Evolutionary conservation across 2,113 vertebrate species (phyloP), one percentile per base, ranked within the genome.

Genomic region (Neofelis nebulosa): DNA sequence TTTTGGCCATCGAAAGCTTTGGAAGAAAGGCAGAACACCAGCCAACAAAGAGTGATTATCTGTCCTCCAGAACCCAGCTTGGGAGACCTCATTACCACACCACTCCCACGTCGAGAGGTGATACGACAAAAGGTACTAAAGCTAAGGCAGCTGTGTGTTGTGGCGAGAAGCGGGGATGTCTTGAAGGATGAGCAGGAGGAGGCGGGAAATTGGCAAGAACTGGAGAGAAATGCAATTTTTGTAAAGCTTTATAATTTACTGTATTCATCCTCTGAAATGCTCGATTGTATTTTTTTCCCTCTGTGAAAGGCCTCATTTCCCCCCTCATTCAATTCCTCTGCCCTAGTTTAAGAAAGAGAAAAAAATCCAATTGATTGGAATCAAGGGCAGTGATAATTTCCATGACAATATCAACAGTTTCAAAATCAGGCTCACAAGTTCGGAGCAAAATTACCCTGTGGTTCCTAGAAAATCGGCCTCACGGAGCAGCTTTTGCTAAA

Each of bases 391-490:
- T 0, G 4, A 78, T 63, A 48, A 68, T 31, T 38, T 89, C 68
- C 76, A 84, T 50, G 57, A 96, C 91, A 97, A 91, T 97, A 97
- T 91, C 23, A 65, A 90, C 33, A 81, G 8, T 91, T 98, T 98
- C 92, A 55, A 81, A 97, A 11, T 89, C 61, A 79, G 83, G 10
- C 38, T 41, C 19, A 19, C 81, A 31, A 48, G 27, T 85, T 95
- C 48, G 33, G 71, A 93, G 90, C 0, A 27, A 69, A 97, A 92
- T 79, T 86, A 87, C 23, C 31, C 66, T 0, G 0, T 0, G 90
- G 68, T 23, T 89, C 33, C 63, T 48, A 21, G 65, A 94, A 89
- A 96, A 97, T 52, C 0, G 5, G 16, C 36, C 91, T 88, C n/a
- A 48, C 0, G 8, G 89, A 81, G 31, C 48, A 87, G 78, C 48